Conservation (phyloP, 1,140 invertebrate species). For the Nephotettix cincticeps region DNA sequence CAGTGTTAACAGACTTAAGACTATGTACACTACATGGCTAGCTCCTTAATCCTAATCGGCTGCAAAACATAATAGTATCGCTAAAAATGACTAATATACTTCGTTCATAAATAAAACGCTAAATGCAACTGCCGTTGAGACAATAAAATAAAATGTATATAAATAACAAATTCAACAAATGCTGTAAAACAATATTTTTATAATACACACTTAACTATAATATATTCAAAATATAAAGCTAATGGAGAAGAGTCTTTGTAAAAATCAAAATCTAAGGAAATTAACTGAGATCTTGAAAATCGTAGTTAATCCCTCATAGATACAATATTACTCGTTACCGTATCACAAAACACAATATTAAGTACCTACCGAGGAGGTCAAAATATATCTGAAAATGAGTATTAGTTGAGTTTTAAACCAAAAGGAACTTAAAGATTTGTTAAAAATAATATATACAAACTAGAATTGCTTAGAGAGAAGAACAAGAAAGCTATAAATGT, state of each 20-base stretch:
- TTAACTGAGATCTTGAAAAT: not conserved
- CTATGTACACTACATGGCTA: constrained; percentile 9
- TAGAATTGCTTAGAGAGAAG: not conserved
- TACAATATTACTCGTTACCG: not conserved
- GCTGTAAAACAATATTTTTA: not conserved
- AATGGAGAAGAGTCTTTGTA: not conserved
- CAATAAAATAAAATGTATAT: constrained; percentile 5
- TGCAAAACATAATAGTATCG: not conserved
- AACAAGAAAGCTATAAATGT: not conserved
- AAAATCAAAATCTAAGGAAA: not conserved
- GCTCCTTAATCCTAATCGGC: not conserved
- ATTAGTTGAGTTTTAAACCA: not conserved
- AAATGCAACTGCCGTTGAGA: not conserved
- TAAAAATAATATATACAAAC: constrained; percentile 1
- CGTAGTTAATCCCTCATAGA: not conserved
- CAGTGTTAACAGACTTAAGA: constrained; percentile 3
- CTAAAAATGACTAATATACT: constrained; percentile 5
- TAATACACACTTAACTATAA: not conserved
- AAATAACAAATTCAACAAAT: constrained; percentile 10
- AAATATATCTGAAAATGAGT: not conserved
- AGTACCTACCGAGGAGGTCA: constrained; percentile 3
- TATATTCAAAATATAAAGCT: not conserved
- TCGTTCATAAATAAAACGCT: not conserved
- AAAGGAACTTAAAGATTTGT: not conserved
- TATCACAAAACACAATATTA: constrained; percentile 3